Percentiles rank a stretch among this genome's conserved stretches.
These are phyloP conservation scores for Oryzias melastigma DNA, from an alignment of 2,113 vertebrate species.

Conservation along the genomic window DNA sequence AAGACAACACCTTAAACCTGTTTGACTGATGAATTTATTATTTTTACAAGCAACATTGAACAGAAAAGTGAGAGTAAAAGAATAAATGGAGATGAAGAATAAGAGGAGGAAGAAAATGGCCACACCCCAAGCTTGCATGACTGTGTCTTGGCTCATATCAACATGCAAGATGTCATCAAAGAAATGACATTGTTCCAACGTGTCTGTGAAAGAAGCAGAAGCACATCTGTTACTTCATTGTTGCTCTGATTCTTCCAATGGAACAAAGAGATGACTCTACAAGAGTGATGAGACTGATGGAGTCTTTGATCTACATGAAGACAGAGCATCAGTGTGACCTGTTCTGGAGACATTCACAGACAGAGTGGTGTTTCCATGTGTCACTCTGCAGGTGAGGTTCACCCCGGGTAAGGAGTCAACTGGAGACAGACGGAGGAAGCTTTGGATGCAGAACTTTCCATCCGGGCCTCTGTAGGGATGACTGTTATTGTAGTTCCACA, in stretches of 20 bases:
- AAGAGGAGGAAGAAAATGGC: too few species aligned
- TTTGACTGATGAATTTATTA: too few species aligned
- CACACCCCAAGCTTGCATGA: constrained; percentile 21
- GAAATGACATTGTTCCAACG: constrained; percentile 25
- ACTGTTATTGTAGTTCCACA: constrained; percentile 28
- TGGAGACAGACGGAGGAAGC: constrained; percentile 50
- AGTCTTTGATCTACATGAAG: background rate
- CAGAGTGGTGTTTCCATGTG: constrained; percentile 47
- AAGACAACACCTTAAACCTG: too few species aligned
- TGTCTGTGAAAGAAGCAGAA: constrained; percentile 28
- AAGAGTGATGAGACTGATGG: background rate
- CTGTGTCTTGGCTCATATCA: constrained; percentile 30
- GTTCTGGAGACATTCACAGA: constrained; percentile 42
- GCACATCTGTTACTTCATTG: too few species aligned
- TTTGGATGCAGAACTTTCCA: constrained; percentile 69
- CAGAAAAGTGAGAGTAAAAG: too few species aligned
- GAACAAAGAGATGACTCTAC: background rate
- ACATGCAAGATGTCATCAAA: constrained; percentile 39
- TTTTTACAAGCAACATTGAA: too few species aligned
- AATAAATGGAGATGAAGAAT: too few species aligned
- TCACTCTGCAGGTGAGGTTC: constrained; percentile 63
- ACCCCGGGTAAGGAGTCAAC: constrained; percentile 45
- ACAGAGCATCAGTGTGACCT: constrained; percentile 41
- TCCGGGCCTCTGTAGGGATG: constrained; percentile 44
- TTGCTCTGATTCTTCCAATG: too few species aligned